Percentiles rank a stretch among this genome's conserved stretches.
phyloP scores from a whole-genome alignment of 2,888 invertebrate species.

The Cacoxenus indagator region DNA sequence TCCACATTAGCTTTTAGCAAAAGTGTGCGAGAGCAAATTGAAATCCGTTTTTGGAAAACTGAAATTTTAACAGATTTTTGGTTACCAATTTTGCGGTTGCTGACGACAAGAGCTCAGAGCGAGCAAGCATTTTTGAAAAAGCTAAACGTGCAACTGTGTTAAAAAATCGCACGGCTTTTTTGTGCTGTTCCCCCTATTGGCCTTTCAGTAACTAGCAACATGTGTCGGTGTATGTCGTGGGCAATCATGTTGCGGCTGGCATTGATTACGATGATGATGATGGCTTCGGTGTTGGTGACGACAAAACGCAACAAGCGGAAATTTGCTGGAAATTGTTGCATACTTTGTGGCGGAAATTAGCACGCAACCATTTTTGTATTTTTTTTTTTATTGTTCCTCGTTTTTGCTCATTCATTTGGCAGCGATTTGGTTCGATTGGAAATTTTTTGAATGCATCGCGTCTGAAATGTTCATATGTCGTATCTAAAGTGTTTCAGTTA shows the following conservation, averaged over 20 bases:
- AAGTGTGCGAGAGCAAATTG: constrained; percentile 19
- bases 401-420: background rate
- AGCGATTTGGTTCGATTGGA: background rate
- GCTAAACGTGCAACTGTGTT: too few relatives aligned
- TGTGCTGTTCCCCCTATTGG: background rate
- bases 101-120: background rate
- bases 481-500: too few relatives aligned
- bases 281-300: background rate
- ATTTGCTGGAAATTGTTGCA: constrained; percentile 17
- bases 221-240: background rate
- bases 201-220: background rate
- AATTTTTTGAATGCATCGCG: too few relatives aligned
- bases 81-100: constrained; percentile 52
- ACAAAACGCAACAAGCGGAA: constrained; percentile 16
- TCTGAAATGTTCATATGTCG: too few relatives aligned
- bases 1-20: constrained; percentile 13
- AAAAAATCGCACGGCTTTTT: background rate
- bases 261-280: background rate
- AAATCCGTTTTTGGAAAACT: constrained; percentile 34
- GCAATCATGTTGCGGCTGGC: background rate
- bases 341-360: constrained; percentile 9
- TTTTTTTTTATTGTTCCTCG: background rate
- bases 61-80: constrained; percentile 58
- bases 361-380: background rate
- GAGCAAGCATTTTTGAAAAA: background rate